phyloP scores from a whole-genome alignment of 1,140 invertebrate species.

The Coboldia fuscipes region DNA sequence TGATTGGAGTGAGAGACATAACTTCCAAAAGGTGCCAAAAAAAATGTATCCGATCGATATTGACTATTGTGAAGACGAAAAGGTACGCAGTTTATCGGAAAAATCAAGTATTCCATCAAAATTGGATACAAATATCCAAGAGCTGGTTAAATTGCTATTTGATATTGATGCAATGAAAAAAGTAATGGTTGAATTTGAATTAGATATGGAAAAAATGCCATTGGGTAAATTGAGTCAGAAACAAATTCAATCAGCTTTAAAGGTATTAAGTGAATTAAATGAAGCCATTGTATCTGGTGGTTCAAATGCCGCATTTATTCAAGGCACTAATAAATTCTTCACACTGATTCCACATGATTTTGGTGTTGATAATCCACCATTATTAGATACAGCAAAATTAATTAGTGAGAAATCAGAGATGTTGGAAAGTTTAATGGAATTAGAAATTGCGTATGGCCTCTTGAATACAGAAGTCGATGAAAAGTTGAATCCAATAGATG shows the following conservation, averaged over 20 bases:
- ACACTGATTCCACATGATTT: slow-evolving; percentile 91
- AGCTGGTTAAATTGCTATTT: slow-evolving; percentile 72
- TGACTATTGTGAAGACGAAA: slow-evolving; percentile 48
- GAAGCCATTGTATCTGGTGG: slow-evolving; percentile 30
- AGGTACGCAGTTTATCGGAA: slow-evolving; percentile 2
- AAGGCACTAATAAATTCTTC: slow-evolving; percentile 79
- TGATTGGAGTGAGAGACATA: slow-evolving; percentile 35
- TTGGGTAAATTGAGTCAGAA: slow-evolving; percentile 84
- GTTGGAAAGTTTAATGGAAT: slow-evolving; percentile 79
- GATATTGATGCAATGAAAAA: slow-evolving; percentile 83
- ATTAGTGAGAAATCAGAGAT: slow-evolving; percentile 79
- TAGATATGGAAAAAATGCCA: slow-evolving; percentile 95
- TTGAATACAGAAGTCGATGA: slow-evolving; percentile 35
- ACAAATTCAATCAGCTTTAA: slow-evolving; percentile 74
- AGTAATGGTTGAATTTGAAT: slow-evolving; percentile 84
- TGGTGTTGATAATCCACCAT: slow-evolving; percentile 58
- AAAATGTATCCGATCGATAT: slow-evolving; percentile 70
- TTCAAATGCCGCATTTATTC: slow-evolving; percentile 38
- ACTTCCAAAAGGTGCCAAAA: slow-evolving; percentile 55
- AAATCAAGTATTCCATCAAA: slow-evolving; percentile 31
- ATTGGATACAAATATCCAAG: slow-evolving; percentile 54
- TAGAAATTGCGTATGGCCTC: slow-evolving; percentile 85
- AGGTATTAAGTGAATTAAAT: slow-evolving; percentile 57
- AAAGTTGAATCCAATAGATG: slow-evolving; percentile 49
- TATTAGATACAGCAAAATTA: slow-evolving; percentile 52